Evolutionary conservation across 2,113 vertebrate genomes (phyloP), one percentile per base, ranked within the genome.

Genomic region (Equus quagga): DNA sequence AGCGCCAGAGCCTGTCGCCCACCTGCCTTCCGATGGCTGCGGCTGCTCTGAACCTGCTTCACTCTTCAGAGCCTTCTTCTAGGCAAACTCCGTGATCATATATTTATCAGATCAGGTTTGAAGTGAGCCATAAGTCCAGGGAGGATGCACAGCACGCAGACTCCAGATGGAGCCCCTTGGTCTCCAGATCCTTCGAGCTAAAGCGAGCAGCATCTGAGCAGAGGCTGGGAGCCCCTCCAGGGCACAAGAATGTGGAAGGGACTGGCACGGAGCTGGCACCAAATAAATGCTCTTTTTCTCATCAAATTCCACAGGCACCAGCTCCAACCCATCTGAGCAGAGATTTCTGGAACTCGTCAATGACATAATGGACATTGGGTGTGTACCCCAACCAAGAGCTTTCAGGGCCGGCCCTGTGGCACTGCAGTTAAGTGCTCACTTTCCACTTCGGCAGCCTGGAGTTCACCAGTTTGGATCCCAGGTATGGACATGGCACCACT

Each of bases 271-370:
- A 64, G 60, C n/a, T 19, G 2, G 44, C 23, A 28, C 72, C 58
- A 69, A 33, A 17, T n/a, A 36, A 44, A 62, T 0, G 73, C 12
- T 51, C 41, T 54, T 54, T 23, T 19, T 83, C 14, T 28, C 54
- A 28, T 46, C 83, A 14, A 18, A 23, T 2, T 13, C 85, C 81
- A 28, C 1, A 2, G 67, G 31, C 3, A 1, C 5, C 3, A 0
- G 54, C 49, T 8, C 56, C 31, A 9, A 18, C 51, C 62, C 31
- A 9, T 17, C 46, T 2, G 1, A 13, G 41, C 3, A 12, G 21
- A 3, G 5, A 17, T n/a, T 26, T 31, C 3, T 3, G 3, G 11
- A 21, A 31, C 49, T 6, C 2, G 3, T 0, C 0, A 18, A 5
- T 3, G 19, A 41, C 0, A 2, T 8, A 23, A 5, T 3, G 2